A percentile compares a stretch with the other conserved stretches of the same genome.
Evolutionary conservation across 2,888 invertebrate genomes (phyloP).

Genomic region (Pediacus dermestoides): DNA sequence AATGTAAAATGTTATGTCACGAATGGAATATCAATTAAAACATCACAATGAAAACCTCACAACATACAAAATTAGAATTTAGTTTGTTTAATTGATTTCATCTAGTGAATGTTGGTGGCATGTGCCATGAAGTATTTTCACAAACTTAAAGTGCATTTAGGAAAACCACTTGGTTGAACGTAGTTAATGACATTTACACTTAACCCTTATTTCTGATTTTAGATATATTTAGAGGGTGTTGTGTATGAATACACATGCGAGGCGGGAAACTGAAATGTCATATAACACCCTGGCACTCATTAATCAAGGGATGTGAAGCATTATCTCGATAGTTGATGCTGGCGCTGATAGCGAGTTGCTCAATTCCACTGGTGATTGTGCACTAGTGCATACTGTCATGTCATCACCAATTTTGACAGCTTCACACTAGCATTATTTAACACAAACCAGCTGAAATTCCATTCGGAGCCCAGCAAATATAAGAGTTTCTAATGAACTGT

Average conservation of each 20-base stretch:
- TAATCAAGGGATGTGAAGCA: slow-evolving; percentile 44
- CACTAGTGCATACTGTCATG: slow-evolving; percentile 39
- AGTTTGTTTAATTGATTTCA: slow-evolving; percentile 4
- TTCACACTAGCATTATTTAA: too few species aligned
- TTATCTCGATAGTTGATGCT: slow-evolving; percentile 37
- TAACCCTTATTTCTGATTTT: slow-evolving; percentile 31
- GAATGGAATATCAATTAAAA: too few species aligned
- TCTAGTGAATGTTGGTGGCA: slow-evolving; percentile 18
- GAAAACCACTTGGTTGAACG: slow-evolving; percentile 31
- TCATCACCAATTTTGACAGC: slow-evolving; percentile 33
- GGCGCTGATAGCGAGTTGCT: slow-evolving; percentile 18
- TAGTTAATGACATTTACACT: slow-evolving; percentile 35
- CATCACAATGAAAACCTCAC: too few species aligned
- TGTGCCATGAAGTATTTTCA: slow-evolving; percentile 20
- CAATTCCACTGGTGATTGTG: slow-evolving; percentile 9
- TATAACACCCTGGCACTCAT: slow-evolving; percentile 39
- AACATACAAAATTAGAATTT: too few species aligned
- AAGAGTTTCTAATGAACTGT: too few species aligned
- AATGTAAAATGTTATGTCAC: too few species aligned
- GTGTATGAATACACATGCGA: slow-evolving; percentile 30
- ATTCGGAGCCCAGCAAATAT: too few species aligned
- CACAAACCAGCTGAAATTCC: too few species aligned
- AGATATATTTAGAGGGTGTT: slow-evolving; percentile 33
- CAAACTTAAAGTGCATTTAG: slow-evolving; percentile 22
- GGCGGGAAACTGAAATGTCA: slow-evolving; percentile 37